Percentiles rank a stretch among this genome's conserved stretches.
These are phyloP conservation scores for Threskiornis aethiopicus DNA, from an alignment of 2,797 vertebrate genomes.

Conservation along the genomic window DNA sequence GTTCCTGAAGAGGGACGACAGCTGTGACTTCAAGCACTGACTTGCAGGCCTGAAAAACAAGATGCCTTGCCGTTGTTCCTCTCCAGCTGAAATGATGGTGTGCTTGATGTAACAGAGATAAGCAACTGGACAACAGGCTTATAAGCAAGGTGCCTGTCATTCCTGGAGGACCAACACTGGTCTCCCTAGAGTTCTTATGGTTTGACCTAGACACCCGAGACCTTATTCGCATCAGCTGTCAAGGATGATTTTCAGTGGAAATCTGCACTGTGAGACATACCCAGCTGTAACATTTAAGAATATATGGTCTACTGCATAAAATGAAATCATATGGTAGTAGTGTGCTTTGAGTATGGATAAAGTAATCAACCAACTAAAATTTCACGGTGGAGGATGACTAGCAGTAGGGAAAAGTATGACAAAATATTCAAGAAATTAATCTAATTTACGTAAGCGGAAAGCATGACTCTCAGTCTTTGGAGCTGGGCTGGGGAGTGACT, in stretches of 20 bases:
- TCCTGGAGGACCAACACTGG: neutral
- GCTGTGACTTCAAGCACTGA: neutral
- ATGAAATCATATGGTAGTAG: neutral
- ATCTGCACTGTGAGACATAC: neutral
- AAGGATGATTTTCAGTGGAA: neutral
- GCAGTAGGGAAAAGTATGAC: neutral
- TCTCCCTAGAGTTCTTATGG: neutral
- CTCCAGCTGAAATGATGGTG: neutral
- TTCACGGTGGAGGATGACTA: neutral
- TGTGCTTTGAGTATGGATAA: neutral
- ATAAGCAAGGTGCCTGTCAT: neutral
- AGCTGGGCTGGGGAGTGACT: neutral
- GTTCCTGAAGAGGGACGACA: neutral
- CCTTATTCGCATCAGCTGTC: neutral
- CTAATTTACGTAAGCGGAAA: conserved; percentile 14
- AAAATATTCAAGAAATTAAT: neutral
- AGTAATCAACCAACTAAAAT: neutral
- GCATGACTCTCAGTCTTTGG: neutral
- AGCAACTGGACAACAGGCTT: neutral
- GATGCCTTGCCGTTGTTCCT: neutral
- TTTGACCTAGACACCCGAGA: neutral
- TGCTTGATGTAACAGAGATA: neutral
- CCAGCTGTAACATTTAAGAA: neutral
- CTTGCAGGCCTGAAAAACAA: neutral
- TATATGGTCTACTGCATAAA: neutral